These are phyloP conservation scores for Agelas oroides DNA, from an alignment of 37 sponge, comb jelly and placozoan species.

Conservation along the genomic window DNA sequence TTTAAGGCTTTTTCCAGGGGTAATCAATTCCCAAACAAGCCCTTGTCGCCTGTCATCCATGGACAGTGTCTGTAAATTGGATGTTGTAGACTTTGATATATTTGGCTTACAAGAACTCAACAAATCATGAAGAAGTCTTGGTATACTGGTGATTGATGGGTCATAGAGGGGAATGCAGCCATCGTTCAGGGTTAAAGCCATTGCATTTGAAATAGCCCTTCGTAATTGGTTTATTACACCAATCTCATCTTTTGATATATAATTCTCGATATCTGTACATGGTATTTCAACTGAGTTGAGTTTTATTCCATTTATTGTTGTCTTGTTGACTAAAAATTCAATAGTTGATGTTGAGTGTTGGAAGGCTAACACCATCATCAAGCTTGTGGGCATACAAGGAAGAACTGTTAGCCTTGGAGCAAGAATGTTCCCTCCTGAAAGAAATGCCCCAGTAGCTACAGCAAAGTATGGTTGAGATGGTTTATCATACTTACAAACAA, in stretches of 20 bases:
- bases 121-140: background rate
- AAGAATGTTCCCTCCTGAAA: background rate
- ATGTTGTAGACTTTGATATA: no score
- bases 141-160: no score
- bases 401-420: slow-evolving; percentile 29
- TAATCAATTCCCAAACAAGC: no score
- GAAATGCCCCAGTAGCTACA: slow-evolving; percentile 22
- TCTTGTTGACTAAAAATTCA: background rate
- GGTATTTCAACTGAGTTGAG: slow-evolving; percentile 6
- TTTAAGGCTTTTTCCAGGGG: no score
- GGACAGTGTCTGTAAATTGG: no score
- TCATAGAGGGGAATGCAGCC: background rate
- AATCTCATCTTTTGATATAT: background rate
- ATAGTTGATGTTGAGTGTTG: slow-evolving; percentile 8
- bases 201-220: no score
- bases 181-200: background rate
- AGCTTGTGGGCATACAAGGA: slow-evolving; percentile 10
- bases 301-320: background rate
- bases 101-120: no score
- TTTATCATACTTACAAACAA: slow-evolving; percentile 11
- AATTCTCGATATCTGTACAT: background rate
- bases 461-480: slow-evolving; percentile 23
- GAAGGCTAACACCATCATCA: slow-evolving; percentile 38
- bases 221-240: no score
- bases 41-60: no score